Conservation (phyloP, 2,888 invertebrate species). For the Nymphalis c-album region DNA sequence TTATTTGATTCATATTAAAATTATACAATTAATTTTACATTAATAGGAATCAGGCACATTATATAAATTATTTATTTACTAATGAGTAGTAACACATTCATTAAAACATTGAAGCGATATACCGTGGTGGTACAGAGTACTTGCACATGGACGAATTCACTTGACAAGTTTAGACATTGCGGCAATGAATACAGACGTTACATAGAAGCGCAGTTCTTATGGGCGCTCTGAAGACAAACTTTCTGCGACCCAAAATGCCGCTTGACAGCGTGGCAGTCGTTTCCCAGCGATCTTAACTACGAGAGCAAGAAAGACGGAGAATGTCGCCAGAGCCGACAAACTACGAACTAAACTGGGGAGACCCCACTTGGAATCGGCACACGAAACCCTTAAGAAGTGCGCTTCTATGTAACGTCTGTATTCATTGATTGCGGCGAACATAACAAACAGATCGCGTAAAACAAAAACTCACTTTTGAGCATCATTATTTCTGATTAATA, state of each 20-base stretch:
- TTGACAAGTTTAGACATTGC: conserved; percentile 47
- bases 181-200: no score
- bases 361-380: no score
- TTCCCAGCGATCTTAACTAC: no score
- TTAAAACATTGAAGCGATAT: conserved; percentile 50
- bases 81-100: conserved; percentile 59
- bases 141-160: conserved; percentile 61
- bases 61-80: conserved; percentile 64
- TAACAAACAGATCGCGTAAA: conserved; percentile 64
- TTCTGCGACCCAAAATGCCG: no score
- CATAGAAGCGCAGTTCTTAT: no score
- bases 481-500: conserved; percentile 67
- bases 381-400: no score
- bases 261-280: no score
- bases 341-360: no score
- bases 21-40: conserved; percentile 76
- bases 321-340: no score
- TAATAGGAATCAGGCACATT: conserved; percentile 81
- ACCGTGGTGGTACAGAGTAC: conserved; percentile 45
- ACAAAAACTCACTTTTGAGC: conserved; percentile 74
- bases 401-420: no score
- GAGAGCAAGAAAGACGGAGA: no score
- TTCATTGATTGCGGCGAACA: conserved; percentile 53
- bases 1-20: conserved; percentile 76
- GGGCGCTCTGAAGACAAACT: no score